These are phyloP conservation scores for Dolichotis patagonum DNA, from an alignment of 2,113 vertebrate species.

Conservation along the genomic window DNA sequence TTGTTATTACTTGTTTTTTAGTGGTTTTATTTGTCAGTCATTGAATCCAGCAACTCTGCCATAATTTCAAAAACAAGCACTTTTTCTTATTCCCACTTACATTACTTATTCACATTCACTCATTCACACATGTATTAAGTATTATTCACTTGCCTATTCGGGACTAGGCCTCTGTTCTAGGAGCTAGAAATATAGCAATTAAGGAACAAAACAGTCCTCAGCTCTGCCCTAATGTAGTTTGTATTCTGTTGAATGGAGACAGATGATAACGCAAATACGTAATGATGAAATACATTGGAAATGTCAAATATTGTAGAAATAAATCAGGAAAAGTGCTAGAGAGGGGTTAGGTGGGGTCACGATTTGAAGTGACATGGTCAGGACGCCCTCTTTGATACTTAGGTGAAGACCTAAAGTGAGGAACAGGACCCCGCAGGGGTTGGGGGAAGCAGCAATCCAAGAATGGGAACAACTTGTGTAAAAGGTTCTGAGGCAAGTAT, in stretches of 20 bases:
- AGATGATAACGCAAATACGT: neutral
- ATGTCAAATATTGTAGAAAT: neutral
- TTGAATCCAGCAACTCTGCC: neutral
- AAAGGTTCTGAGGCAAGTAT: neutral
- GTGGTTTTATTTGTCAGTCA: neutral
- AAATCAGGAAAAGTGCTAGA: neutral
- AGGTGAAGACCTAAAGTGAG: neutral
- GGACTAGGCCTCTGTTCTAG: neutral
- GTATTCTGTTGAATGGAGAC: neutral
- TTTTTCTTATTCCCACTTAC: too few relatives aligned
- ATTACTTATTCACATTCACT: neutral
- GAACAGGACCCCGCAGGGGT: neutral
- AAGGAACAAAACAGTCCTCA: neutral
- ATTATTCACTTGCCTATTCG: neutral
- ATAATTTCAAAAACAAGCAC: neutral
- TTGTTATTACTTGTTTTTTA: neutral
- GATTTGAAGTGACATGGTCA: neutral
- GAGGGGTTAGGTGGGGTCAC: neutral
- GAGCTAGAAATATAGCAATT: neutral
- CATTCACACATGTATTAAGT: neutral
- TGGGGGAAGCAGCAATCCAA: neutral
- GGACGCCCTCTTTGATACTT: neutral
- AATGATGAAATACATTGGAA: neutral
- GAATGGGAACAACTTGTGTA: neutral
- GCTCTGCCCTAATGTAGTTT: neutral